Percentiles rank a stretch among this genome's conserved stretches.
These are phyloP conservation scores for Mustela nigripes DNA, from an alignment of 2,113 vertebrate genomes.

Conservation along the genomic window DNA sequence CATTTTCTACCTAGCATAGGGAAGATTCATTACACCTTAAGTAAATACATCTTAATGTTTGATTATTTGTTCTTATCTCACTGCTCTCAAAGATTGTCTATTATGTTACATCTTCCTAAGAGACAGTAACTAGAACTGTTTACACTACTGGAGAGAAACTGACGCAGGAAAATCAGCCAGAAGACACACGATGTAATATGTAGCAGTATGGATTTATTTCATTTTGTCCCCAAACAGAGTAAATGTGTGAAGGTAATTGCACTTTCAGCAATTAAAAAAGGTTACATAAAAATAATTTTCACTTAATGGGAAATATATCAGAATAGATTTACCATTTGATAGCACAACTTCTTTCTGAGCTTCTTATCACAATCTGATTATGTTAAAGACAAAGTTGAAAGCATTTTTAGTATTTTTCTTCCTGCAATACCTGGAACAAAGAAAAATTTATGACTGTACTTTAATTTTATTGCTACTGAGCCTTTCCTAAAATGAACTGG, in stretches of 20 bases:
- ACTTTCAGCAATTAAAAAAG: slow-evolving; percentile 57
- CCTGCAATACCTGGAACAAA: slow-evolving; percentile 67
- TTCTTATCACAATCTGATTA: slow-evolving; percentile 51
- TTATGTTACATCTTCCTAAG: background rate
- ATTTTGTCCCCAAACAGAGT: slow-evolving; percentile 38
- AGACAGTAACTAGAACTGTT: background rate
- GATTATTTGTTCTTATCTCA: background rate
- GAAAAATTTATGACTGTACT: slow-evolving; percentile 4
- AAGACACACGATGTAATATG: background rate
- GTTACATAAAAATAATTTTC: slow-evolving; percentile 66
- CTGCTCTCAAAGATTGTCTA: background rate
- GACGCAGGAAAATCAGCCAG: background rate
- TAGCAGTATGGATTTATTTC: background rate
- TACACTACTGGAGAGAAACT: background rate
- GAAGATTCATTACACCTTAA: background rate
- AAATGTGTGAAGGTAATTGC: slow-evolving; percentile 28
- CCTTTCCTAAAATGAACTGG: slow-evolving; percentile 56
- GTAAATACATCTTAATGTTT: background rate
- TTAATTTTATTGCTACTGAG: slow-evolving; percentile 65
- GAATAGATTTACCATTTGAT: slow-evolving; percentile 48
- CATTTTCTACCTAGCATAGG: background rate
- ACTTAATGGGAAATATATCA: slow-evolving; percentile 58
- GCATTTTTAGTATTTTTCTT: slow-evolving; percentile 64
- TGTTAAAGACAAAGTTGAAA: slow-evolving; percentile 63
- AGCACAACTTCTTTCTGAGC: background rate